Evolutionary conservation across 1,140 invertebrate species (phyloP).

Genomic region (Microvelia longipes): DNA sequence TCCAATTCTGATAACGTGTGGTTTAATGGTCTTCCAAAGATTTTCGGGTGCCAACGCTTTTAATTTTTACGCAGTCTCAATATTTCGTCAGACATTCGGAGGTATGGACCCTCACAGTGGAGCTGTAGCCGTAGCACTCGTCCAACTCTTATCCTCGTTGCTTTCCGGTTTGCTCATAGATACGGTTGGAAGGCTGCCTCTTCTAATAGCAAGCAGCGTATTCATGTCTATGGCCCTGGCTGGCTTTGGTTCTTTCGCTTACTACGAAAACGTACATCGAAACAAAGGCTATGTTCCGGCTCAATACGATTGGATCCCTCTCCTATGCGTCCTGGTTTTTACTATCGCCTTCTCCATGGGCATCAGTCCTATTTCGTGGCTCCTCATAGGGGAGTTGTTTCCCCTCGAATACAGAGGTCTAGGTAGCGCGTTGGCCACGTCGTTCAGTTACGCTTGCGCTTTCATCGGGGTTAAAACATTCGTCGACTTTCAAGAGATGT

Average conservation of each 20-base stretch:
- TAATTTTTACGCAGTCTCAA: constrained; percentile 64
- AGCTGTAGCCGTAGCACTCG: constrained; percentile 59
- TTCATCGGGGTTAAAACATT: constrained; percentile 80
- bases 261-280: constrained; percentile 39
- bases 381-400: constrained; percentile 75
- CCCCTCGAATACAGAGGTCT: constrained; percentile 67
- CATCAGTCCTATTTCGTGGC: constrained; percentile 76
- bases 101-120: constrained; percentile 66
- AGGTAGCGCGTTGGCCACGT: constrained; percentile 65
- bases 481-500: constrained; percentile 52
- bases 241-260: constrained; percentile 63
- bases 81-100: constrained; percentile 59
- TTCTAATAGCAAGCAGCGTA: constrained; percentile 61
- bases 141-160: constrained; percentile 59
- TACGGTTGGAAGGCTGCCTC: constrained; percentile 54
- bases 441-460: constrained; percentile 73
- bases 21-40: constrained; percentile 68
- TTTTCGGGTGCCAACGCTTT: constrained; percentile 70
- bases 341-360: constrained; percentile 72
- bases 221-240: constrained; percentile 66
- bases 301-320: constrained; percentile 56
- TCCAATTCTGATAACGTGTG: constrained; percentile 62
- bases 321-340: constrained; percentile 65
- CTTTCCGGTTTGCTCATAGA: constrained; percentile 63
- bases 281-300: constrained; percentile 12